Evolutionary conservation across 1,140 invertebrate genomes (phyloP).

Genomic region (Gonioctena quinquepunctata): DNA sequence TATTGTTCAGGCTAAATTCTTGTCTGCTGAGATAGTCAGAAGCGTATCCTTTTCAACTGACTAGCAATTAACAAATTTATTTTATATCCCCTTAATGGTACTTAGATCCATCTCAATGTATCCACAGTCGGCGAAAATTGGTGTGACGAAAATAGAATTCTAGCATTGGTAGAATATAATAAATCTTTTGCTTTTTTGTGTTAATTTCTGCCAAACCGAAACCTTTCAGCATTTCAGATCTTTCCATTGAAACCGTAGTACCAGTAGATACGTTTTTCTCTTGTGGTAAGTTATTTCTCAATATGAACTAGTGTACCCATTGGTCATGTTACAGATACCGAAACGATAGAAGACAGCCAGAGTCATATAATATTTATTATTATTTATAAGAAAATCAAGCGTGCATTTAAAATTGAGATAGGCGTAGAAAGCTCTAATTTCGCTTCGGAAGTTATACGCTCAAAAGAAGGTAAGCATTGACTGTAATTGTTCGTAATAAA

Average conservation of each 20-base stretch:
- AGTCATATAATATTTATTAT: slow-evolving; percentile 66
- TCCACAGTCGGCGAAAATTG: slow-evolving; percentile 42
- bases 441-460: slow-evolving; percentile 57
- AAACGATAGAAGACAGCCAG: slow-evolving; percentile 57
- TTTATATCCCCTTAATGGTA: slow-evolving; percentile 29
- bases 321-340: slow-evolving; percentile 58
- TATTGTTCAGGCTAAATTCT: slow-evolving; percentile 52
- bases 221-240: slow-evolving; percentile 69
- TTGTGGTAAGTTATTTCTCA: slow-evolving; percentile 76
- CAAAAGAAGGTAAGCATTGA: slow-evolving; percentile 59
- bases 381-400: slow-evolving; percentile 60
- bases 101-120: slow-evolving; percentile 52
- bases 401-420: slow-evolving; percentile 68
- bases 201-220: slow-evolving; percentile 63
- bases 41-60: slow-evolving; percentile 48
- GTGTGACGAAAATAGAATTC: slow-evolving; percentile 56
- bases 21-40: slow-evolving; percentile 48
- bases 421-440: slow-evolving; percentile 67
- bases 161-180: slow-evolving; percentile 70
- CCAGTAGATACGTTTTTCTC: slow-evolving; percentile 77
- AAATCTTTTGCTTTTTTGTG: slow-evolving; percentile 68
- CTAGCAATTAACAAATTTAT: not conserved
- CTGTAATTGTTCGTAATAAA: not conserved
- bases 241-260: slow-evolving; percentile 72
- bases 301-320: not conserved